phyloP scores from a whole-genome alignment of 2,888 invertebrate species.

The Allolobophora icterica region DNA sequence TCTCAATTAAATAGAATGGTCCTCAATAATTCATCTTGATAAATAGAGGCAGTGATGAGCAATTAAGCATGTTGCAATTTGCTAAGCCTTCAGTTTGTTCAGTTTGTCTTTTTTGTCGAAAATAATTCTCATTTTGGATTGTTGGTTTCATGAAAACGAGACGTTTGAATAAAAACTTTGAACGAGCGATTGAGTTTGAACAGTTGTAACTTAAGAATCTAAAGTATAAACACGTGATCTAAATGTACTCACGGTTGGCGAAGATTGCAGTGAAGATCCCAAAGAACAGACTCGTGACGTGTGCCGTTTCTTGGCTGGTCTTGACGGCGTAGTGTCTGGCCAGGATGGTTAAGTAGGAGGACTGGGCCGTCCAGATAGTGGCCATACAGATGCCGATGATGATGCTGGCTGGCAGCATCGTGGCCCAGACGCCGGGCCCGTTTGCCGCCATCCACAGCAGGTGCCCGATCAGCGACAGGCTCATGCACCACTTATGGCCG shows the following conservation, averaged over 20 bases:
- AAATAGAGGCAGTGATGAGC: too few species aligned
- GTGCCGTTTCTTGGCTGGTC: conserved; percentile 77
- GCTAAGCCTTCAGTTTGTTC: too few species aligned
- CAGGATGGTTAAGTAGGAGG: conserved; percentile 84
- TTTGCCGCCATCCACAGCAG: conserved; percentile 92
- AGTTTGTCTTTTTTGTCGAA: too few species aligned
- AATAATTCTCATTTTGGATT: too few species aligned
- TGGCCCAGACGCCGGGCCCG: conserved; percentile 75
- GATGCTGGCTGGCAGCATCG: conserved; percentile 78
- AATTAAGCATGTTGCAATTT: too few species aligned
- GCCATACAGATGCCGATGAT: conserved; percentile 91
- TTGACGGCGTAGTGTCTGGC: conserved; percentile 75
- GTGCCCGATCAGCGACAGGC: conserved; percentile 89
- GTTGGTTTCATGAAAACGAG: too few species aligned
- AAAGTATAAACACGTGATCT: not conserved
- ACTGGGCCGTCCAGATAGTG: conserved; percentile 98
- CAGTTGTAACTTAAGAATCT: not conserved
- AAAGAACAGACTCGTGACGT: conserved; percentile 93
- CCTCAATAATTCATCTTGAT: too few species aligned
- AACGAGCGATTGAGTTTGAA: not conserved
- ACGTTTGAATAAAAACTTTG: too few species aligned
- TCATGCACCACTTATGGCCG: conserved; percentile 81
- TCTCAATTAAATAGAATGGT: too few species aligned
- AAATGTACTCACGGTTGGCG: conserved; percentile 80
- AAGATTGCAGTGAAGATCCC: conserved; percentile 98